A percentile compares a stretch with the other conserved stretches of the same genome.
Evolutionary conservation across 2,888 invertebrate species (phyloP).

Genomic region (Bembecia ichneumoniformis): DNA sequence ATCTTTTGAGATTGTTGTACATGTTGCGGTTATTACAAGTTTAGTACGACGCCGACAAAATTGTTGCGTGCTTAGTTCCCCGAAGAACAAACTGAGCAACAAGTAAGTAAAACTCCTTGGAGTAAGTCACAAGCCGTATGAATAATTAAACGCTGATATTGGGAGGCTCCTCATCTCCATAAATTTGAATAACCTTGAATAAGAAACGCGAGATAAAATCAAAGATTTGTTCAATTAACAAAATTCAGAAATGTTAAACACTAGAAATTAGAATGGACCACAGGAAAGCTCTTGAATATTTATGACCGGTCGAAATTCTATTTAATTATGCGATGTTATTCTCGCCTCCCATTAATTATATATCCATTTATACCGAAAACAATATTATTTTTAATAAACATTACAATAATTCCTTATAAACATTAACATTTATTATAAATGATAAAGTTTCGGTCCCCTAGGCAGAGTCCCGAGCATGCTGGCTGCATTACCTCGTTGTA

Average conservation of each 20-base stretch:
- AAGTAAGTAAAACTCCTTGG: neutral
- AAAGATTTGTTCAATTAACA: slow-evolving; percentile 18
- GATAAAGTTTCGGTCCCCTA: too few relatives aligned
- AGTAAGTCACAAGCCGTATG: neutral
- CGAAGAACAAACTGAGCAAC: neutral
- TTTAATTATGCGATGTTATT: slow-evolving; percentile 43
- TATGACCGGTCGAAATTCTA: slow-evolving; percentile 49
- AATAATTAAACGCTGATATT: neutral
- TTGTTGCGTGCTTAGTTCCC: neutral
- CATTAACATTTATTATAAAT: too few relatives aligned
- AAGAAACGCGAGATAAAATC: slow-evolving; percentile 8
- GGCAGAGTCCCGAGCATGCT: too few relatives aligned
- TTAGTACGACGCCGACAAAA: neutral
- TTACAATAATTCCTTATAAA: too few relatives aligned
- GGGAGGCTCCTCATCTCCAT: slow-evolving; percentile 20
- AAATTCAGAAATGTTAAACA: slow-evolving; percentile 22
- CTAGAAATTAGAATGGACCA: slow-evolving; percentile 27
- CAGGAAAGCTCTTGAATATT: slow-evolving; percentile 51
- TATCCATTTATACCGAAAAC: too few relatives aligned
- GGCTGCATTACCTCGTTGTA: too few relatives aligned
- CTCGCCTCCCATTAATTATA: slow-evolving; percentile 40
- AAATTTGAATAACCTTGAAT: slow-evolving; percentile 26
- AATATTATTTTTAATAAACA: too few relatives aligned
- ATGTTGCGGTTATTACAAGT: too few relatives aligned
- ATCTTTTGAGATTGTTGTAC: too few relatives aligned